Percentiles rank a stretch among this genome's conserved stretches.
These are phyloP conservation scores for Conomelus anceps DNA, from an alignment of 2,888 invertebrate species.

Conservation along the genomic window DNA sequence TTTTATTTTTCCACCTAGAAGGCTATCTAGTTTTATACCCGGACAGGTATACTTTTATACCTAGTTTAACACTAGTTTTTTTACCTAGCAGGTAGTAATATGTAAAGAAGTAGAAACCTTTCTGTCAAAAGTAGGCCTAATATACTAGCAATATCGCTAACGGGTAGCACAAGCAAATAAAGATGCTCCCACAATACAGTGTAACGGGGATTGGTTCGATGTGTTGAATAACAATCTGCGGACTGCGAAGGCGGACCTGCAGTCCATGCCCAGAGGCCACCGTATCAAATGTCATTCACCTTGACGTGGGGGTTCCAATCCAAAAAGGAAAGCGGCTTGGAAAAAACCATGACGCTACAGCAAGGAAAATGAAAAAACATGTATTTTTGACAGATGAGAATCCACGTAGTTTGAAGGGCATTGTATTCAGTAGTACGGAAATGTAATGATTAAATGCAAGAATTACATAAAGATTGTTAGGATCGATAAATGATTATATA, in stretches of 20 bases:
- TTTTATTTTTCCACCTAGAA: no score
- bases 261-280: not conserved
- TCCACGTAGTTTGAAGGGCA: not conserved
- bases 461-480: no score
- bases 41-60: no score
- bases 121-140: no score
- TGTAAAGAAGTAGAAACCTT: no score
- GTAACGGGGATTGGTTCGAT: not conserved
- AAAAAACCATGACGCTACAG: not conserved
- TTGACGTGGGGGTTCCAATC: not conserved
- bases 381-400: not conserved
- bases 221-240: not conserved
- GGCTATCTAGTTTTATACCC: no score
- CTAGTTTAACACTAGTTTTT: no score
- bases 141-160: not conserved
- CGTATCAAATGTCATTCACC: not conserved
- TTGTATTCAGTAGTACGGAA: no score
- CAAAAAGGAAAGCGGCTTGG: not conserved
- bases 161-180: not conserved
- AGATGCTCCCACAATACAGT: not conserved
- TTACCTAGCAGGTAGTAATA: no score
- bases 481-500: no score
- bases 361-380: not conserved
- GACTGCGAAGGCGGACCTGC: not conserved
- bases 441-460: no score